phyloP scores from a whole-genome alignment of 2,888 invertebrate species.

The Acanthacorydalis orientalis region DNA sequence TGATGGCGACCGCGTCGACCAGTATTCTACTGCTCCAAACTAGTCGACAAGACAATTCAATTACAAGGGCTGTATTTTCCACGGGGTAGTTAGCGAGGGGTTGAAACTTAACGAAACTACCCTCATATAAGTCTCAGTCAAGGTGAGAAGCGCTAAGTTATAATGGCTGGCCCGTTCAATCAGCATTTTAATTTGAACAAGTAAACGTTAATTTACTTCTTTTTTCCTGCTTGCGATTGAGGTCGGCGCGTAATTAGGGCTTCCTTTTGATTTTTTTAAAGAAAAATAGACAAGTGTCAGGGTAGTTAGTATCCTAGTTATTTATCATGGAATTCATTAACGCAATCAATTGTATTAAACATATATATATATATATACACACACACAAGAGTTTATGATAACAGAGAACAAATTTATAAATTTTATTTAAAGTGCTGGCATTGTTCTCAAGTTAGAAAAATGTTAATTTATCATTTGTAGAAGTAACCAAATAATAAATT shows the following conservation, averaged over 20 bases:
- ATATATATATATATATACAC: no score
- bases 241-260: background rate
- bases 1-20: background rate
- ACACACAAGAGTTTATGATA: no score
- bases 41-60: constrained; percentile 30
- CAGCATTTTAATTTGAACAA: constrained; percentile 4
- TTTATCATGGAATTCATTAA: no score
- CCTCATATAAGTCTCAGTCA: constrained; percentile 1
- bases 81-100: constrained; percentile 21
- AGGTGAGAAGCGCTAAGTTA: constrained; percentile 5
- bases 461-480: no score
- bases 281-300: no score
- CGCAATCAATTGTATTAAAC: no score
- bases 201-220: background rate
- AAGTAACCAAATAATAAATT: no score
- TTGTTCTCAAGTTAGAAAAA: no score
- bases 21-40: constrained; percentile 9
- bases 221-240: background rate
- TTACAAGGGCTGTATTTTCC: constrained; percentile 24
- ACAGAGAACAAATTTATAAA: no score
- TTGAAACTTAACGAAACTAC: background rate
- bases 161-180: constrained; percentile 4
- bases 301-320: no score
- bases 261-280: no score
- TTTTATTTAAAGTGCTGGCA: no score